These are phyloP conservation scores for Gambusia yucatana DNA, from an alignment of 2,797 vertebrate genomes.

Conservation along the genomic window DNA sequence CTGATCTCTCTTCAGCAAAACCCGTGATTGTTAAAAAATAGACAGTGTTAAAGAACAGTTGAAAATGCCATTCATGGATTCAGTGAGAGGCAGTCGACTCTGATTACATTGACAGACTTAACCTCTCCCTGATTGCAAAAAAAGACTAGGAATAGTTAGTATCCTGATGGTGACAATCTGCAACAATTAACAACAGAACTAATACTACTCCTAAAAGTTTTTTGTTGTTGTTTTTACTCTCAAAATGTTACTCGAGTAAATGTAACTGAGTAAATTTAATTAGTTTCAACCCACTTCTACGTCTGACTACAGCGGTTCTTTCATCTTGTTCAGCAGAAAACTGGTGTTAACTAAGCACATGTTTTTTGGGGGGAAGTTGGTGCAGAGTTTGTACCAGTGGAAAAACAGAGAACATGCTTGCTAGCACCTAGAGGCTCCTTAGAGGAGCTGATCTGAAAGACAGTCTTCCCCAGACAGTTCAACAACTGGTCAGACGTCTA, in stretches of 20 bases:
- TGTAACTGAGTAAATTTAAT: no score
- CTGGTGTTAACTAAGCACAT: background rate
- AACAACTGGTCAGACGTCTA: background rate
- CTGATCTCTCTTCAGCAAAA: background rate
- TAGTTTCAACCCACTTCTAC: no score
- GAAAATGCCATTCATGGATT: background rate
- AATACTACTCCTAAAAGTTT: no score
- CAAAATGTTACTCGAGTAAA: no score
- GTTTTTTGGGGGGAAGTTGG: background rate
- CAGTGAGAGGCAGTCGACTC: background rate
- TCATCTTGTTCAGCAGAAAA: background rate
- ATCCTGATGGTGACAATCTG: no score
- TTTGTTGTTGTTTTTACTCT: background rate
- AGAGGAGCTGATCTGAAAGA: background rate
- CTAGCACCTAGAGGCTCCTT: background rate
- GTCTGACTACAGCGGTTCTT: background rate
- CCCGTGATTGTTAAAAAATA: background rate
- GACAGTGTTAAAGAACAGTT: background rate
- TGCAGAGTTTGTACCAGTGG: background rate
- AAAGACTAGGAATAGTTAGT: no score
- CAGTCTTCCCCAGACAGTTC: background rate
- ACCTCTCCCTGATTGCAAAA: no score
- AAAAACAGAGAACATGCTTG: background rate
- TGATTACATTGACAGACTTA: background rate
- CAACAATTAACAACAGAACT: no score